phyloP scores from a whole-genome alignment of 2,888 invertebrate genomes.

The Nephrotoma guestfalica region DNA sequence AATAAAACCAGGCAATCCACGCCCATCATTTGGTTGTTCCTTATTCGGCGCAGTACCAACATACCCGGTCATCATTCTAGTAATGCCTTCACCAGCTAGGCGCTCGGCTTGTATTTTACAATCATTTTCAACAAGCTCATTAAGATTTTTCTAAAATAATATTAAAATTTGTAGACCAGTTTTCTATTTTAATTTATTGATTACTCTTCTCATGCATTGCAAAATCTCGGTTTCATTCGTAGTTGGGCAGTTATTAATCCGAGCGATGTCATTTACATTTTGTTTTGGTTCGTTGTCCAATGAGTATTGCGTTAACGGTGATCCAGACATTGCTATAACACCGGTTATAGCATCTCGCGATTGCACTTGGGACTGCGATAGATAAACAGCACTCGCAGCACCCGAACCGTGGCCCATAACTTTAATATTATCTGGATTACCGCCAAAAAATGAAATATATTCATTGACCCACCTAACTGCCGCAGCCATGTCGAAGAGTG shows the following conservation, averaged over 20 bases:
- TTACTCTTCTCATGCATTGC: conserved; percentile 36
- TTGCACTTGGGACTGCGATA: conserved; percentile 45
- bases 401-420: conserved; percentile 68
- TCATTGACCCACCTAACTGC: conserved; percentile 57
- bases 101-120: conserved; percentile 40
- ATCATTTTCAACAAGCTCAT: conserved; percentile 35
- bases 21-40: conserved; percentile 48
- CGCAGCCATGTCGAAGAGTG: conserved; percentile 56
- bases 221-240: conserved; percentile 44
- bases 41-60: conserved; percentile 50
- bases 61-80: conserved; percentile 46
- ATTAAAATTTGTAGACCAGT: background rate
- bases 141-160: background rate
- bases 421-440: conserved; percentile 52
- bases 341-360: conserved; percentile 41
- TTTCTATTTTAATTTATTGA: background rate
- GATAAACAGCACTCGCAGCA: conserved; percentile 54
- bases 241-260: conserved; percentile 46
- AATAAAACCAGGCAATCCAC: conserved; percentile 52
- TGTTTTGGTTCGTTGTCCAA: conserved; percentile 45
- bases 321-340: conserved; percentile 61
- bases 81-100: conserved; percentile 41
- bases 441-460: conserved; percentile 63
- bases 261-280: conserved; percentile 46
- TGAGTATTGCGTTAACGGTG: conserved; percentile 55